Base-by-base conservation (phyloP, 1,140 invertebrate genomes). In the Samia ricini region DNA sequence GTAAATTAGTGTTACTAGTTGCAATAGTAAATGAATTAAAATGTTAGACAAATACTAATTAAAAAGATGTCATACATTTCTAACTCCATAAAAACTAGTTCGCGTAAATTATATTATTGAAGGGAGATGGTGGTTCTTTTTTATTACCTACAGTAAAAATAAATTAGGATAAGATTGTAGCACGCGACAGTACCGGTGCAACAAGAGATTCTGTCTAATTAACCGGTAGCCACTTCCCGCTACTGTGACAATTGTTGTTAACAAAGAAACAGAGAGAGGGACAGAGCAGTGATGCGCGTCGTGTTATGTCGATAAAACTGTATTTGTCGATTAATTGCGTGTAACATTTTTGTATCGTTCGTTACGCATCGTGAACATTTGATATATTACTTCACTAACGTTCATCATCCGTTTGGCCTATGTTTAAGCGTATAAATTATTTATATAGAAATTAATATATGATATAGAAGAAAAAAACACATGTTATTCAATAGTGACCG, bases 211-310 rank as follows among this genome's bases (percentile, higher is more conserved):
- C 18, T 51, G 50, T 23, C 21, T 42, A 42, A 42, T 42, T 42
- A 42, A 42, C 33, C 33, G 33, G 33, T 42, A 42, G 20, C 48
- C 19, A 1, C 58, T 66, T 60, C 64, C 49, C 60, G 60, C 55
- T 61, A 66, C 64, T 61, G 60, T 66, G 55, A 66, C 64, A 58
- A 61, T 66, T 61, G 59, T n/a, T 49, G 4, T 49, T 63, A 61
- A 61, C 59, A 56, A 12, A 20, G 59, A 58, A 64, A 64, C 36
- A 48, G 12, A 48, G 36, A 1, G 36, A 2, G 12, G 36, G n/a
- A n/a, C n/a, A 10, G 33, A 60, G 12, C 58, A 65, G 52, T 19
- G 58, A 50, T 60, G 58, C 49, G 29, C 33, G 5, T 0, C 15
- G 12, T 29, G 23, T 19, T 8, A 20, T 56, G 49, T 64, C 63